phyloP scores from a whole-genome alignment of 1,140 invertebrate genomes.

The Hermetia illucens region DNA sequence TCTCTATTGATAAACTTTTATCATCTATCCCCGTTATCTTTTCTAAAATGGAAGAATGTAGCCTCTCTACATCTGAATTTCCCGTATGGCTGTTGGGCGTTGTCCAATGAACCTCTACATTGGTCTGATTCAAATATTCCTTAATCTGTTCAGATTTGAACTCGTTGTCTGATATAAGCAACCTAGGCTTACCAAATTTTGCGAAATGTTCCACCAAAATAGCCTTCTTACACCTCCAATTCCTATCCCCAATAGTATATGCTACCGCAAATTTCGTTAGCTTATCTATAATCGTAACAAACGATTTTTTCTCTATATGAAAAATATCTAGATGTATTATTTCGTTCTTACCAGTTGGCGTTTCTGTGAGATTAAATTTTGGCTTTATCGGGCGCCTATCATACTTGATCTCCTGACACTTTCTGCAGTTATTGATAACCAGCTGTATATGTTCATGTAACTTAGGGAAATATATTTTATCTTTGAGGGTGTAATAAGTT shows the following conservation, averaged over 20 bases:
- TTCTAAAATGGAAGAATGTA: too few relatives aligned
- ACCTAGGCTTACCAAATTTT: neutral
- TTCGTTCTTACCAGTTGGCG: neutral
- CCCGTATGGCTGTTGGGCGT: too few relatives aligned
- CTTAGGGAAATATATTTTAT: slow-evolving; percentile 2
- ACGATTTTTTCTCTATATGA: slow-evolving; percentile 1
- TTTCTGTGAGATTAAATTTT: slow-evolving; percentile 2
- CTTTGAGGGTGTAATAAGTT: slow-evolving; percentile 1
- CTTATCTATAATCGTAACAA: slow-evolving; percentile 4
- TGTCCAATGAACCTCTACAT: neutral
- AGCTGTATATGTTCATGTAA: slow-evolving; percentile 2
- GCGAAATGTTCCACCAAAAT: neutral
- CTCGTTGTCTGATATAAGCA: neutral
- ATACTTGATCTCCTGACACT: slow-evolving; percentile 3
- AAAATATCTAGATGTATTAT: slow-evolving; percentile 3
- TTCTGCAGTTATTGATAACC: slow-evolving; percentile 2
- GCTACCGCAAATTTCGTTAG: slow-evolving; percentile 5
- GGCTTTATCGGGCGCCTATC: slow-evolving; percentile 1
- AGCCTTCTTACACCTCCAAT: neutral
- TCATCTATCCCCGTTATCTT: too few relatives aligned
- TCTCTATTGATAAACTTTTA: too few relatives aligned
- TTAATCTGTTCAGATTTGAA: neutral
- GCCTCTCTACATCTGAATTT: too few relatives aligned
- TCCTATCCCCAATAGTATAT: neutral
- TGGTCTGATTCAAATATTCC: neutral